Conservation (phyloP, 2,113 vertebrate genomes). For the Sarotherodon lohbergeri region DNA sequence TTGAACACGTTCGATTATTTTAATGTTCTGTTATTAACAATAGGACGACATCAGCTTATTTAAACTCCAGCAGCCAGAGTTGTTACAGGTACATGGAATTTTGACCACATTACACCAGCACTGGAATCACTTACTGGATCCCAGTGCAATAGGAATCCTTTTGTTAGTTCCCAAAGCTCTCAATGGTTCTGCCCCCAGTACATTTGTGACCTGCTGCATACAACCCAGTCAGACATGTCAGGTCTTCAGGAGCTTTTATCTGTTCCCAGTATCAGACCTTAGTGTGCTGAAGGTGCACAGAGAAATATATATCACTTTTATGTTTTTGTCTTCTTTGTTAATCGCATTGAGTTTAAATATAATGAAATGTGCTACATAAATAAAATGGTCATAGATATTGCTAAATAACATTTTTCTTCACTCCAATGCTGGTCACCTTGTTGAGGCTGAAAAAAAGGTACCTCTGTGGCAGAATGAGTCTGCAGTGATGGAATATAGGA, state of each 20-base stretch:
- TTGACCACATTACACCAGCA: neutral
- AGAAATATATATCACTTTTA: neutral
- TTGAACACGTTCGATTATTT: neutral
- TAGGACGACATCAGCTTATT: neutral
- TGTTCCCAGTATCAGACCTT: neutral
- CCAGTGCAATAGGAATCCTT: neutral
- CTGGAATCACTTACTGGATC: neutral
- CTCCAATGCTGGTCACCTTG: neutral
- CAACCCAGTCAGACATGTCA: neutral
- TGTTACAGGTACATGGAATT: neutral
- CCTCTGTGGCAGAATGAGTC: slow-evolving; percentile 22
- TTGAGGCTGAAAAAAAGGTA: neutral
- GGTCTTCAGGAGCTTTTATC: neutral
- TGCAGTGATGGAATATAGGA: slow-evolving; percentile 13
- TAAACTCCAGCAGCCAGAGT: neutral
- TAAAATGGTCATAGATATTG: neutral
- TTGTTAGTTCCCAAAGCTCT: neutral
- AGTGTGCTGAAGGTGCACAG: neutral
- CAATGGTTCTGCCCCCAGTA: neutral
- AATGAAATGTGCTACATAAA: neutral
- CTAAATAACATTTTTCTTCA: neutral
- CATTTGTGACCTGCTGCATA: neutral
- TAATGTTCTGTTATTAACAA: neutral
- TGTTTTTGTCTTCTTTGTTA: neutral
- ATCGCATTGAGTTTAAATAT: neutral